Evolutionary conservation across 2,797 vertebrate species (phyloP), one percentile per base, ranked within the genome.

Genomic region (Zonotrichia albicollis): DNA sequence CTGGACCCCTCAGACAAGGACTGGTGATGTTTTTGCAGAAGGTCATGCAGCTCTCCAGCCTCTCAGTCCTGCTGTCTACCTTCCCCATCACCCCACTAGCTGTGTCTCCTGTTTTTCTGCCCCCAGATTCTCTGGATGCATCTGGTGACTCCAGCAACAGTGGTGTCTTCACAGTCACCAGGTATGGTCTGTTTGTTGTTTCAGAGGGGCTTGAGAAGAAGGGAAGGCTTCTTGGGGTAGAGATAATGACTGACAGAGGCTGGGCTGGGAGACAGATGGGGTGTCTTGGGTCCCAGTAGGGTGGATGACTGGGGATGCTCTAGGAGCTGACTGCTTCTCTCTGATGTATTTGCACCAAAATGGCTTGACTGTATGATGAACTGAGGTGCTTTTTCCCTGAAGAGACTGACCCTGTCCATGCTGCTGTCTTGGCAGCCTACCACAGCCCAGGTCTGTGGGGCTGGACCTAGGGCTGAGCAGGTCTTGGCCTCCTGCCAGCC

Each of bases 91-190:
- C 5, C 58, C 22, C 22, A 21, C 11, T 95, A 68, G 93, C 46
- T 19, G 4, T 40, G 6, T 84, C 27, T 76, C 51, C 81, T 72
- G 2, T 94, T 89, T 64, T n/a, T 94, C 34, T 93, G 50, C 26
- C n/a, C 40, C 29, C 75, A 98, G 98, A 95, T 61, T 93, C 91
- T 77, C 85, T 97, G 45, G 96, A 96, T 45, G 95, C 73, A 1
- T 93, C 98, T 1, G 76, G 96, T 29, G 97, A 65, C 85, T 91
- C 97, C 38, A 91, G 96, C 60, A 93, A 50, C 68, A 66, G 77
- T 64, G 73, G 68, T 3, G 96, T 97, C 88, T 98, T 98, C 65
- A 84, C 96, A 16, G 77, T 94, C 23, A 89, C 86, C 75, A 96
- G 97, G 98, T 98, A 89, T 87, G 70, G 11, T 57, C 42, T 58